phyloP scores from a whole-genome alignment of 2,888 invertebrate species.

The Caenorhabditis sp. region DNA sequence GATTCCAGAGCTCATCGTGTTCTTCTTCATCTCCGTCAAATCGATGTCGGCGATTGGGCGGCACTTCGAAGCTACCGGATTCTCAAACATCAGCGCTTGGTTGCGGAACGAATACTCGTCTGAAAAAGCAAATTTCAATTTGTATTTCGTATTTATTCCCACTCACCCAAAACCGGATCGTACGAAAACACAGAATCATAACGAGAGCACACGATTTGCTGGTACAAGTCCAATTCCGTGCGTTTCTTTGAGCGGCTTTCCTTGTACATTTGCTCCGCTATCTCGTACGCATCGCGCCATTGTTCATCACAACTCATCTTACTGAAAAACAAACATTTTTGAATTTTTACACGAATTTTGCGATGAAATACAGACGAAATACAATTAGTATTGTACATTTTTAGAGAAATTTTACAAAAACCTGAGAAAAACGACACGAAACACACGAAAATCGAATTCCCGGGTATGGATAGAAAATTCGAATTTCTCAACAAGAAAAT shows the following conservation, averaged over 20 bases:
- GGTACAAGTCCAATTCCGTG: background rate
- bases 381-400: too few species aligned
- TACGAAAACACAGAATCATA: constrained; percentile 21
- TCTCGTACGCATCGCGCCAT: constrained; percentile 37
- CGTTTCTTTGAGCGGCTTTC: constrained; percentile 2
- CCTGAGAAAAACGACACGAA: too few species aligned
- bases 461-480: too few species aligned
- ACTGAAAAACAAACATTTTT: too few species aligned
- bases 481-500: too few species aligned
- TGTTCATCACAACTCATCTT: constrained; percentile 4
- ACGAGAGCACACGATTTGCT: constrained; percentile 30
- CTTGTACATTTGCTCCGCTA: constrained; percentile 35
- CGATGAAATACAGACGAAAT: too few species aligned
- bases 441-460: too few species aligned
- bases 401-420: too few species aligned
- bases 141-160: too few species aligned
- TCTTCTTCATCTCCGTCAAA: background rate
- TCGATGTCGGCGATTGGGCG: constrained; percentile 13
- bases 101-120: constrained; percentile 8
- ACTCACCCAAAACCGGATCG: constrained; percentile 31
- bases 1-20: background rate
- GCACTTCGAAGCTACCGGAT: background rate
- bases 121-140: background rate
- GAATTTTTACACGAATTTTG: too few species aligned
- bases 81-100: background rate